Base-by-base conservation (phyloP, 2,797 vertebrate genomes). In the Chelon auratus region DNA sequence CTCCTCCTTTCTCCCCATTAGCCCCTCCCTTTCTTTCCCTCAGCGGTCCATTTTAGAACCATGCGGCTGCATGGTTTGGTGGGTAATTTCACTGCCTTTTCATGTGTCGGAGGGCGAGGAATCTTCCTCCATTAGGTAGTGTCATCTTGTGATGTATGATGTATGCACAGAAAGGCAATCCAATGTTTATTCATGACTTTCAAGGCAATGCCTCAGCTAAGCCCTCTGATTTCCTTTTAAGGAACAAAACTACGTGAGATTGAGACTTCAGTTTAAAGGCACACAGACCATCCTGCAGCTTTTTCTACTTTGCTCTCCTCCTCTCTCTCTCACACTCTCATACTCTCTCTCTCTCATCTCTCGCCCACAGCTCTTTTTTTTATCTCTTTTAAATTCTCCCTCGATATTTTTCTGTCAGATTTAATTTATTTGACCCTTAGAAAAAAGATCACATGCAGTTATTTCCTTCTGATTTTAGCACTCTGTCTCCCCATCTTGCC, bases 111-210 rank as follows among this genome's bases (percentile, higher is more conserved):
- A 89, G 85, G 91, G 88, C 50, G 85, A 90, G 82, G 90, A 94
- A 91, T 93, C 92, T 83, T 92, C 88, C 84, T 93, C 92, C 89
- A 93, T 95, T 94, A 94, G 92, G 90, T 94, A 75, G 89, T 88
- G 88, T 92, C 91, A 89, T 88, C 93, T 88, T 94, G 89, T 94
- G 93, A 95, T 95, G 91, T 94, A 93, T 94, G 92, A 94, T 95
- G 90, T 93, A 94, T 93, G 92, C 91, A 89, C 86, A 87, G 92
- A 91, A 88, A 92, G 87, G 84, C 89, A 91, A 88, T 88, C 90
- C 92, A 87, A 95, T 94, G 93, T 94, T 93, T 94, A 94, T 95
- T 95, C 95, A 93, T 95, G 93, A 93, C 88, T 92, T 93, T 90
- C 83, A 88, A 93, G 90, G 91, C 92, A 91, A 91, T 88, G 89